Percentiles rank a stretch among this genome's conserved stretches.
phyloP scores from a whole-genome alignment of 2,113 vertebrate genomes.

The Ameiurus melas region DNA sequence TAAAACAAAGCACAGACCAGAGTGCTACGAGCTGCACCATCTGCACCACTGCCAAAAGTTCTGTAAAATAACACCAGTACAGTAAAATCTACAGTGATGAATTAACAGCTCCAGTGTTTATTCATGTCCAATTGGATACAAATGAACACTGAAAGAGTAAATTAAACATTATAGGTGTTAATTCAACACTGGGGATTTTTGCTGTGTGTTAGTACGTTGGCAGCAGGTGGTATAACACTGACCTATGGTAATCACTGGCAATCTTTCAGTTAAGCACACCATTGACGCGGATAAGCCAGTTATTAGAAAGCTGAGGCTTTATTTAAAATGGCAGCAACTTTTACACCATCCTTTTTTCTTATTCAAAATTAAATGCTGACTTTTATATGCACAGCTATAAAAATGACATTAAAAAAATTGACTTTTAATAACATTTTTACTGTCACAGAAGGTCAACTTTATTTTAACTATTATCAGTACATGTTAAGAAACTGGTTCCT shows the following conservation, averaged over 20 bases:
- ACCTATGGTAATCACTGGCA: constrained; percentile 12
- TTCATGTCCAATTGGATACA: too few species aligned
- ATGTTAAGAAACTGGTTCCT: constrained; percentile 32
- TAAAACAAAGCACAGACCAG: constrained; percentile 43
- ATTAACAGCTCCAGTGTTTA: too few species aligned
- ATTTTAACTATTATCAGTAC: constrained; percentile 13
- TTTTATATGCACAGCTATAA: background rate
- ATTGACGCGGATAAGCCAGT: constrained; percentile 15
- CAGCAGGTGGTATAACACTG: constrained; percentile 15
- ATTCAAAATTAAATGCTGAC: constrained; percentile 9
- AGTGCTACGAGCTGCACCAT: constrained; percentile 37
- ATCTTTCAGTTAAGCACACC: constrained; percentile 1
- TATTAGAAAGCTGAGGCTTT: background rate
- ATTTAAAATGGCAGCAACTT: background rate
- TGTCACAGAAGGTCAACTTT: background rate
- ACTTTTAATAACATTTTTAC: background rate
- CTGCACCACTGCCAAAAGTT: background rate
- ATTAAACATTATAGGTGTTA: too few species aligned
- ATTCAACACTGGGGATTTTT: too few species aligned
- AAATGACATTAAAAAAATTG: background rate
- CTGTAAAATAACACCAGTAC: constrained; percentile 37
- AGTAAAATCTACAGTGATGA: too few species aligned
- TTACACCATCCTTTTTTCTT: background rate
- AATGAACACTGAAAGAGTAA: too few species aligned
- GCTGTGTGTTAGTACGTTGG: background rate